Evolutionary conservation across 2,797 vertebrate genomes (phyloP), one percentile per base, ranked within the genome.

Genomic region (Mustela erminea): DNA sequence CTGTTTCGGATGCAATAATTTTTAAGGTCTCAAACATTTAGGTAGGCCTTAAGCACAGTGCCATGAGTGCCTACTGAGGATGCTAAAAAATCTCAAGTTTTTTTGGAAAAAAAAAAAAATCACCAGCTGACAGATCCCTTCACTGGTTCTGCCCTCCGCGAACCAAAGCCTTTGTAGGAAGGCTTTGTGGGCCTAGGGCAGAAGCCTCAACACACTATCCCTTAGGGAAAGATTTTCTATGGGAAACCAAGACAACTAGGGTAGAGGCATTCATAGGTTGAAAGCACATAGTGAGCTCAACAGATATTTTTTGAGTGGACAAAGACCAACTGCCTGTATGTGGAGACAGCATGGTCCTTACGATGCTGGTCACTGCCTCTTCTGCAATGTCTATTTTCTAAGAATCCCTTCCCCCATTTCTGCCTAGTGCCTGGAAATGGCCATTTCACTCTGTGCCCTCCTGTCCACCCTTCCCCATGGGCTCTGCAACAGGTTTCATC

Each of bases 1-100:
- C 74, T 93, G 12, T 90, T 92, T 89, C 81, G 56, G 58, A 94
- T 38, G 41, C 5, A 49, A 13, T 91, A 25, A 75, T 54, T 86
- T 95, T 87, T 96, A 92, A 96, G 52, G 3, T 49, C 38, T 46
- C 74, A 64, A 54, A 95, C 56, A 49, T 54, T 92, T 89, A 82
- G 72, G 49, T n/a, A 80, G 49, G 18, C 21, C 14, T 15, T 78
- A 58, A 52, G 35, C 54, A 86, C 2, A 49, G 52, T 41, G 17
- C 7, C 27, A 11, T 23, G 8, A 74, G 13, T 29, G 23, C 5
- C 74, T 85, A 62, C 25, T 20, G 68, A 88, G 46, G 49, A 58
- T 27, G 29, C 15, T 58, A 77, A 58, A 68, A 92, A 54, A 56
- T 52, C 25, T 75, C 18, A 62, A 41, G 4, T 2, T 83, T 93